These are phyloP conservation scores for Chaenocephalus aceratus DNA, from an alignment of 2,113 vertebrate species.

Conservation along the genomic window DNA sequence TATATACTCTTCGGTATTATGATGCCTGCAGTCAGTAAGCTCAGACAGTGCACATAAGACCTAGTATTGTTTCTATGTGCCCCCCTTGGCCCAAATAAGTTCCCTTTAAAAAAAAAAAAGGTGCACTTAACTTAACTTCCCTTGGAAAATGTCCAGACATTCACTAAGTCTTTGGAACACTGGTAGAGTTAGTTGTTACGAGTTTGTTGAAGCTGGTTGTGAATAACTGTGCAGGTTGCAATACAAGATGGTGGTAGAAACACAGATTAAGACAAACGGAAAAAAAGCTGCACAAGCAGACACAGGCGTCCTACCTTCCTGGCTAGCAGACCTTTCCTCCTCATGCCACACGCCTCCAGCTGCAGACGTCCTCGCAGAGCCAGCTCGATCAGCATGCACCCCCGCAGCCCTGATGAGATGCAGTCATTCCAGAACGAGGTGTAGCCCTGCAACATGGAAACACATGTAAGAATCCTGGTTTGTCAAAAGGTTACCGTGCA, in stretches of 20 bases:
- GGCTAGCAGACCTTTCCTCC: constrained; percentile 93
- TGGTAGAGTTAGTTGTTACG: no score
- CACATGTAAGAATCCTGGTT: neutral
- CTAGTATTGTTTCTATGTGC: no score
- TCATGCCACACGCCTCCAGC: constrained; percentile 94
- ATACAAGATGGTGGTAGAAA: neutral
- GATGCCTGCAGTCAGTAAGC: neutral
- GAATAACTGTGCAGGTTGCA: neutral
- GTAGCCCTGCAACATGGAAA: constrained; percentile 87
- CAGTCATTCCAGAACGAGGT: constrained; percentile 99
- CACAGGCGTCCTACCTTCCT: constrained; percentile 87
- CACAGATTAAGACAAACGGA: neutral
- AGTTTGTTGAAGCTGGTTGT: neutral
- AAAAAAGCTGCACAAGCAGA: neutral
- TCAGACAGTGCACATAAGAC: neutral
- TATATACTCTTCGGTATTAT: neutral
- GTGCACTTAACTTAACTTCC: no score
- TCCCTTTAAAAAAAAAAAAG: no score
- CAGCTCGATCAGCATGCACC: constrained; percentile 97
- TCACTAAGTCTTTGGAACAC: no score
- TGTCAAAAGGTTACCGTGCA: neutral
- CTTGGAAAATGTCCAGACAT: no score
- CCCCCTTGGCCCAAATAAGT: no score
- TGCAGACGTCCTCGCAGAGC: constrained; percentile 92
- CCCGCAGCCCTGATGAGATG: constrained; percentile 95